These are phyloP conservation scores for Notarius quadriscutis DNA, from an alignment of 2,113 vertebrate genomes.

Conservation along the genomic window DNA sequence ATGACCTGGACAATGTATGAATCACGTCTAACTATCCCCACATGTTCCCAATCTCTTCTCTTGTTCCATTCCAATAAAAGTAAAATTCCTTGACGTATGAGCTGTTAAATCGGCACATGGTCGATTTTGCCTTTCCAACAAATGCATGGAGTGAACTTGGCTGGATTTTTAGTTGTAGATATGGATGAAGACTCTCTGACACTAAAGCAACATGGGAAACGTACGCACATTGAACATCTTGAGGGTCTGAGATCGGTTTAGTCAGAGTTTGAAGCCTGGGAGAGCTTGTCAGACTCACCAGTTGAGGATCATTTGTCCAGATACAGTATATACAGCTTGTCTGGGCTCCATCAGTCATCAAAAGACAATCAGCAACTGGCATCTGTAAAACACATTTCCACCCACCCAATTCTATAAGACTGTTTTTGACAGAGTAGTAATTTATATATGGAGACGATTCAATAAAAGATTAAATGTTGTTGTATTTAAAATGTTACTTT, in stretches of 20 bases:
- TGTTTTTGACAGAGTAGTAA: background rate
- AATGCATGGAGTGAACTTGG: constrained; percentile 32
- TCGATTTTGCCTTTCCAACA: background rate
- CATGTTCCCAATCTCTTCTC: background rate
- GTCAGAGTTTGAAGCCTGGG: background rate
- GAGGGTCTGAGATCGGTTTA: constrained; percentile 7
- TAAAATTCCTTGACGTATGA: constrained; percentile 22
- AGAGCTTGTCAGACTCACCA: background rate
- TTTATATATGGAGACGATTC: background rate
- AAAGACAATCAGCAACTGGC: constrained; percentile 37
- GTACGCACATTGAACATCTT: background rate
- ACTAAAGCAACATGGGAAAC: background rate
- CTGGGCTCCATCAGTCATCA: constrained; percentile 19
- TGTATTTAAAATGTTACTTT: background rate
- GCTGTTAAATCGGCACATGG: constrained; percentile 36
- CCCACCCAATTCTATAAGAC: constrained; percentile 9
- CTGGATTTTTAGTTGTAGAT: background rate
- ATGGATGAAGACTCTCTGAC: constrained; percentile 7
- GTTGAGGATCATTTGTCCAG: background rate
- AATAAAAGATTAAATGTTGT: background rate
- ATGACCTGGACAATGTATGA: background rate
- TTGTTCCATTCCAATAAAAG: background rate
- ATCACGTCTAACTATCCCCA: constrained; percentile 12
- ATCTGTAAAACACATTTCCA: constrained; percentile 39
- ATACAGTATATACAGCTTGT: constrained; percentile 6